Base-by-base conservation (phyloP, 1,140 invertebrate species). In the Mesaphorura yosii region DNA sequence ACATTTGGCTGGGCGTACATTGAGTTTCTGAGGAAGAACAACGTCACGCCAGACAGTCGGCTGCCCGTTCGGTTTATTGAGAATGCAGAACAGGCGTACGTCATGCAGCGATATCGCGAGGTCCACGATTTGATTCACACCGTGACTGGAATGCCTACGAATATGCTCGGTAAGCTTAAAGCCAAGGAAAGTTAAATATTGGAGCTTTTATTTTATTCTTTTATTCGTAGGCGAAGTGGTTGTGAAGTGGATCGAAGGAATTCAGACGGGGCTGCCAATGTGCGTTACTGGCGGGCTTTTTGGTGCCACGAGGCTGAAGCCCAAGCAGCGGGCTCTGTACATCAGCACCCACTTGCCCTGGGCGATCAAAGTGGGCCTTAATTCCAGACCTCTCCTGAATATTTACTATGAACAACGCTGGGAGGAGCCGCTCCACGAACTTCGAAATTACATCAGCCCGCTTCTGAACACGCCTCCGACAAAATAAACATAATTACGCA, bases 21-120 rank as follows among this genome's bases (percentile, higher is more conserved):
- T 34, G 74, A 83, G 53, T 96, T 94, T 71, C 75, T 97, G 49
- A 70, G 75, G 39, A 73, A 76, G 48, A 88, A 92, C 70, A 79
- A 85, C 63, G 88, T 96, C n/a, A 88, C 86, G 15, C 90, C 94
- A 3, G 93, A 98, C 74, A 84, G 85, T 29, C 76, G 95, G 60
- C 70, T 82, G 56, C 74, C 81, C 28, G 92, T 98, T 1, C 82
- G 85, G 63, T 98, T 96, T 72, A 78, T 98, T 26, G 80, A 91
- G 64, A 86, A 98, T 71, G 70, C 82, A 4, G 82, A 95, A 56
- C 70, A 95, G 48, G 88, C 90, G 19, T 98, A 97, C 73, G 82
- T 97, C 2, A 94, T 98, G 84, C 88, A 93, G 70, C 74, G 95
- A 39, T 98, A 98, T 69, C 79, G 95, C 59, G 92, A 98, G 73